These are phyloP conservation scores for Choristoneura rosaceana DNA, from an alignment of 2,888 invertebrate species.

Conservation along the genomic window DNA sequence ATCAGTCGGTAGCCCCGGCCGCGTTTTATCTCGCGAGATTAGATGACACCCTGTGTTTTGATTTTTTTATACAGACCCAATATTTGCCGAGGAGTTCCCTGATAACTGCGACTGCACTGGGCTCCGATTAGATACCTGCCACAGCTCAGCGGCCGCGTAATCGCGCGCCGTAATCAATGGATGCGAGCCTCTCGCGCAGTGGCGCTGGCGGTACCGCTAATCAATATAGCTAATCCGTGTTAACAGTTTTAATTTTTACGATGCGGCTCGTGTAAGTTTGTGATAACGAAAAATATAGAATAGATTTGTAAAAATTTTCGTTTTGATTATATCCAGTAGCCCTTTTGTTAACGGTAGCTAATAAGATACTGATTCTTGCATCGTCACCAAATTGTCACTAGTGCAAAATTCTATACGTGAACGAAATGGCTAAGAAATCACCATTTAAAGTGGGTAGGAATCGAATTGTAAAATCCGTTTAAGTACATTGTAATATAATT, in stretches of 20 bases:
- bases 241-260: constrained; percentile 17
- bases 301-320: no score
- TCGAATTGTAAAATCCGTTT: no score
- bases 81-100: constrained; percentile 85
- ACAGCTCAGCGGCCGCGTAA: constrained; percentile 47
- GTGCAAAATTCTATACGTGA: no score
- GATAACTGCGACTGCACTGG: constrained; percentile 72
- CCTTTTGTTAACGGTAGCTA: no score
- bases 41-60: constrained; percentile 85
- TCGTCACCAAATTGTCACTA: no score
- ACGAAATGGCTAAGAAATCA: no score
- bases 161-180: constrained; percentile 58
- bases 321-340: no score
- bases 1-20: constrained; percentile 83
- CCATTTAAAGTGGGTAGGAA: no score
- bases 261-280: not conserved
- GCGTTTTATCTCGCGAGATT: constrained; percentile 83
- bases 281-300: not conserved
- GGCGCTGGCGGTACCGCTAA: constrained; percentile 17
- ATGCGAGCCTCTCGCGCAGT: constrained; percentile 48
- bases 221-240: constrained; percentile 19
- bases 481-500: no score
- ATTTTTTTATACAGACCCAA: constrained; percentile 79
- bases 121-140: constrained; percentile 76
- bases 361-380: no score